Evolutionary conservation across 2,113 vertebrate genomes (phyloP).

Genomic region (Psephotus haematonotus): DNA sequence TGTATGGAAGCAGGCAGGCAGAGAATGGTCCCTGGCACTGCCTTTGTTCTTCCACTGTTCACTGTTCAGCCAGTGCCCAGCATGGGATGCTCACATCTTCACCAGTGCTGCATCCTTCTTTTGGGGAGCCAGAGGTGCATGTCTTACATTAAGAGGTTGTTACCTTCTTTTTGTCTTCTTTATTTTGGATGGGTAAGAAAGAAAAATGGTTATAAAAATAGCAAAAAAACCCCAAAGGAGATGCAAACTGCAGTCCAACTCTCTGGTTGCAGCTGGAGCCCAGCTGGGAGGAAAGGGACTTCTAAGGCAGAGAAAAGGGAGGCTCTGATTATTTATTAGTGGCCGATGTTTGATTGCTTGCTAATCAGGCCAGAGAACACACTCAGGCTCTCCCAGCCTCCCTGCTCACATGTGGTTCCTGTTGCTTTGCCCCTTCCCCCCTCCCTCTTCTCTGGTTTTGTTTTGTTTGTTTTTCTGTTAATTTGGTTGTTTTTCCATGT

Average conservation of each 20-base stretch:
- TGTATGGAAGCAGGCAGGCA: accelerated
- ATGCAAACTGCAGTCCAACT: background rate
- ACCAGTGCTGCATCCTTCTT: background rate
- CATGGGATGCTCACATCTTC: background rate
- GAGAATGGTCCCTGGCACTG: accelerated
- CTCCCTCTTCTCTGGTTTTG: constrained; percentile 29
- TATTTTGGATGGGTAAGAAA: background rate
- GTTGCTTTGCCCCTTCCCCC: background rate
- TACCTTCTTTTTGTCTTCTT: background rate
- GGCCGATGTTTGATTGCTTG: constrained; percentile 41
- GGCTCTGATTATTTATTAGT: constrained; percentile 65
- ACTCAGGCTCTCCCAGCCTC: background rate
- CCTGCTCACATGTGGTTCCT: constrained; percentile 41
- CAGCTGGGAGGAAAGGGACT: constrained; percentile 70
- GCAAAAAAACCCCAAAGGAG: background rate
- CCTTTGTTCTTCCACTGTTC: background rate
- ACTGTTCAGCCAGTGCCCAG: background rate
- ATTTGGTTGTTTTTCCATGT: constrained; percentile 82
- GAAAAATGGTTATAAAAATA: background rate
- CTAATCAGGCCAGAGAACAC: constrained; percentile 49
- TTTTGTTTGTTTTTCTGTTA: constrained; percentile 81
- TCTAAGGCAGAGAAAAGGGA: constrained; percentile 60
- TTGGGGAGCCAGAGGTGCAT: background rate
- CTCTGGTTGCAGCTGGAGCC: constrained; percentile 70
- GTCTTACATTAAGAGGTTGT: background rate